A percentile compares a stretch with the other conserved stretches of the same genome.
phyloP scores from a whole-genome alignment of 2,797 vertebrate genomes.

The Onychomys leucogaster region DNA sequence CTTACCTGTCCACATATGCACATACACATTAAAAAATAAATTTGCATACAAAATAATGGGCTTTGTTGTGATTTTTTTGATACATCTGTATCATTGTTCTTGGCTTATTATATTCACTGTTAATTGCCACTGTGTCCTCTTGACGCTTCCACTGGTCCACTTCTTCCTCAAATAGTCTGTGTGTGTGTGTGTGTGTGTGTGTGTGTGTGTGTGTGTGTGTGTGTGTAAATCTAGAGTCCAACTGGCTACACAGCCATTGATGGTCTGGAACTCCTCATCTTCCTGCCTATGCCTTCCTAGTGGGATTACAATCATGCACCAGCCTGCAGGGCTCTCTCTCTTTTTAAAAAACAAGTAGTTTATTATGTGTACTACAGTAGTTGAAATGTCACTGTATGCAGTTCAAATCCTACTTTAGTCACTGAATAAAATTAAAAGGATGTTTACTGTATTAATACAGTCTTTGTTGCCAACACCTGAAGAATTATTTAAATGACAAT shows the following conservation, averaged over 20 bases:
- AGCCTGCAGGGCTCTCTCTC: background rate
- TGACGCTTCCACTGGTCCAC: background rate
- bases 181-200: background rate
- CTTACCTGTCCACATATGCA: background rate
- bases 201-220: background rate
- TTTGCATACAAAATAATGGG: background rate
- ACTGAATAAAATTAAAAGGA: conserved; percentile 13
- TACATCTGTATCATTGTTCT: background rate
- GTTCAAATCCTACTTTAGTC: conserved; percentile 24
- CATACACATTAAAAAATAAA: background rate
- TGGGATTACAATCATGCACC: background rate
- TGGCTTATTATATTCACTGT: background rate
- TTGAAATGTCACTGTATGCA: background rate
- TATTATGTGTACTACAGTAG: background rate
- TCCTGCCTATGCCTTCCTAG: background rate
- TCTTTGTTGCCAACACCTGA: background rate
- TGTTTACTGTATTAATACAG: conserved; percentile 9
- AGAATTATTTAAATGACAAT: conserved; percentile 29
- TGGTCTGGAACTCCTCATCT: background rate
- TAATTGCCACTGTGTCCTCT: background rate
- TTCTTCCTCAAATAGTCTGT: background rate
- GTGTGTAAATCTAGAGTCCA: background rate
- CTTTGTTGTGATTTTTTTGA: background rate
- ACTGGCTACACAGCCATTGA: background rate
- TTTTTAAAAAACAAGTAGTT: background rate